phyloP scores from a whole-genome alignment of 2,797 vertebrate species.

The Mallotus villosus region DNA sequence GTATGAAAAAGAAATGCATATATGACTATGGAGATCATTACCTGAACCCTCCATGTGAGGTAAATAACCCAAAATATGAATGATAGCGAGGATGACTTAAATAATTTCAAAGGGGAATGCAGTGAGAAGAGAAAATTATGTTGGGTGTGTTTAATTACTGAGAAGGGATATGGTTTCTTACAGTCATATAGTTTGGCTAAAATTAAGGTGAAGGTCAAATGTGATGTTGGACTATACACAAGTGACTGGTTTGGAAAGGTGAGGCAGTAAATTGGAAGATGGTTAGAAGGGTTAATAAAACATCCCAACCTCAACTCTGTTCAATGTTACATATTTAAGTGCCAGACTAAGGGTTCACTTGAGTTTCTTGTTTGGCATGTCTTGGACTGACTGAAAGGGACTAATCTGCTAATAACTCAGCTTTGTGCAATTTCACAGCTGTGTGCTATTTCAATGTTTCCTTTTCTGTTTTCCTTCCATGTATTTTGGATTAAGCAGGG shows the following conservation, averaged over 20 bases:
- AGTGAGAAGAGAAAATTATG: background rate
- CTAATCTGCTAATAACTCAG: background rate
- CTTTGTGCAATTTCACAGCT: background rate
- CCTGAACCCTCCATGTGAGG: background rate
- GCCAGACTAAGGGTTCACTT: too few relatives aligned
- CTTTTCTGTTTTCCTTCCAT: background rate
- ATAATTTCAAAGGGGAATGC: background rate
- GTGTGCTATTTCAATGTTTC: background rate
- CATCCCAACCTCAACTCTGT: too few relatives aligned
- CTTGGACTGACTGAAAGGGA: background rate
- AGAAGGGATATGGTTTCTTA: background rate
- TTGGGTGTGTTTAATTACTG: too few relatives aligned
- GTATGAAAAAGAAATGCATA: background rate
- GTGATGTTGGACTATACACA: background rate
- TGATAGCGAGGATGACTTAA: background rate
- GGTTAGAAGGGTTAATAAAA: too few relatives aligned
- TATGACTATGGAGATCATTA: background rate
- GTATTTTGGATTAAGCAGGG: background rate
- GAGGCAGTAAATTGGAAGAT: background rate
- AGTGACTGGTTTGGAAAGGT: background rate
- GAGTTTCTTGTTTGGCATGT: too few relatives aligned
- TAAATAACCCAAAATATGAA: background rate
- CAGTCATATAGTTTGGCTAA: background rate
- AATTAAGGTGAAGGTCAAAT: background rate
- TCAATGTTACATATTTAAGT: too few relatives aligned